These are phyloP conservation scores for Manduca sexta DNA, from an alignment of 1,140 invertebrate genomes.

Conservation along the genomic window DNA sequence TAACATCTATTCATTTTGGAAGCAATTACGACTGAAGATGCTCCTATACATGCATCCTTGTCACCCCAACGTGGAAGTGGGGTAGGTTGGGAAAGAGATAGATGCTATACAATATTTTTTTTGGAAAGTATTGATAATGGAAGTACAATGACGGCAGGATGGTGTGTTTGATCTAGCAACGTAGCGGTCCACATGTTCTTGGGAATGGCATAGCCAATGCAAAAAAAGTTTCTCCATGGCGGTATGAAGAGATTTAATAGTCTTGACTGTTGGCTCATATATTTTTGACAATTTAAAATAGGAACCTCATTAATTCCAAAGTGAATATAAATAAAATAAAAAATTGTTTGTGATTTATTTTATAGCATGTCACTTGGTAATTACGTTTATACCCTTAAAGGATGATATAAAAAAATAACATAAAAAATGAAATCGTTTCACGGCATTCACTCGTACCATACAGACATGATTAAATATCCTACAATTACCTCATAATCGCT, in stretches of 20 bases:
- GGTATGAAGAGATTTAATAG: conserved; percentile 16
- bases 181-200: conserved; percentile 70
- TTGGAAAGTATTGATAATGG: conserved; percentile 56
- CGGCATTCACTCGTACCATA: too few species aligned
- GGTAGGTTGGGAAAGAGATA: conserved; percentile 33
- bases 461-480: too few species aligned
- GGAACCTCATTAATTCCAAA: too few species aligned
- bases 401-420: too few species aligned
- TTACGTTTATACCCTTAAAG: too few species aligned
- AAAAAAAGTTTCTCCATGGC: conserved; percentile 59
- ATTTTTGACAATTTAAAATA: not conserved
- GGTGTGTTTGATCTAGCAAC: conserved; percentile 69
- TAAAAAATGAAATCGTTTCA: too few species aligned
- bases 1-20: conserved; percentile 56
- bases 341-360: too few species aligned
- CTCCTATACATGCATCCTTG: conserved; percentile 26
- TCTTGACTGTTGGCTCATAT: conserved; percentile 32
- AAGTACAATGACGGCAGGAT: conserved; percentile 64
- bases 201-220: conserved; percentile 64
- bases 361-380: too few species aligned
- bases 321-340: too few species aligned
- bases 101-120: conserved; percentile 40
- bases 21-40: conserved; percentile 47
- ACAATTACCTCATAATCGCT: too few species aligned
- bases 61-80: conserved; percentile 14